Evolutionary conservation across 2,113 vertebrate genomes (phyloP).

Genomic region (Anolis sagrei): DNA sequence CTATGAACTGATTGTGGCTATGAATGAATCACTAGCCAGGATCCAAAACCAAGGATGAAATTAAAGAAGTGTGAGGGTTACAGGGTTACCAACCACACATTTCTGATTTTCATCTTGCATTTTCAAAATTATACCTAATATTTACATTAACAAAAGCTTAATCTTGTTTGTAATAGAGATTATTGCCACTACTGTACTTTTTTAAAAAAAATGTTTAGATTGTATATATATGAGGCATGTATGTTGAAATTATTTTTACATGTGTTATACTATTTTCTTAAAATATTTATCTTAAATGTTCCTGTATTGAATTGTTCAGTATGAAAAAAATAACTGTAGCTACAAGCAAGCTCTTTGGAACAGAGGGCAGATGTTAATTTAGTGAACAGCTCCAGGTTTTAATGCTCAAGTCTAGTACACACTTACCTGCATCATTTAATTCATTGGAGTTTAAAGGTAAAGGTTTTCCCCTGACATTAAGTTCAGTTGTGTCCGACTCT

Average conservation of each 20-base stretch:
- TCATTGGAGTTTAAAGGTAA: background rate
- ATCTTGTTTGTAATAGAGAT: background rate
- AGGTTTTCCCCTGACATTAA: too few relatives aligned
- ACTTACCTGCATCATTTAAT: background rate
- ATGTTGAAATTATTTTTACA: too few relatives aligned
- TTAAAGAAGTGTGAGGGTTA: background rate
- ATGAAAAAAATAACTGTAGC: slow-evolving; percentile 15
- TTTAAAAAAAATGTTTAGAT: too few relatives aligned
- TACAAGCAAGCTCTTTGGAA: slow-evolving; percentile 6
- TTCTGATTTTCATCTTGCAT: background rate
- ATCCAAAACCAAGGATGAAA: background rate
- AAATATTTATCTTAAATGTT: too few relatives aligned
- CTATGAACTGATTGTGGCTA: too few relatives aligned
- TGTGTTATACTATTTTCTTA: too few relatives aligned
- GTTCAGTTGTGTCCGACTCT: too few relatives aligned
- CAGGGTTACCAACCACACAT: too few relatives aligned
- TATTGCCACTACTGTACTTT: background rate
- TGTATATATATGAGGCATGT: too few relatives aligned
- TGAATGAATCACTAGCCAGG: too few relatives aligned
- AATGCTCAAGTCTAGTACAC: background rate
- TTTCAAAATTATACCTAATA: background rate
- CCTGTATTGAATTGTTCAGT: background rate
- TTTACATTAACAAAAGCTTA: background rate
- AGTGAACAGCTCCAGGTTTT: slow-evolving; percentile 24
- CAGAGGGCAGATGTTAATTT: slow-evolving; percentile 15